Percentiles rank a stretch among this genome's conserved stretches.
These are phyloP conservation scores for Darevskia mixta DNA, from an alignment of 2,797 vertebrate genomes.

Conservation along the genomic window DNA sequence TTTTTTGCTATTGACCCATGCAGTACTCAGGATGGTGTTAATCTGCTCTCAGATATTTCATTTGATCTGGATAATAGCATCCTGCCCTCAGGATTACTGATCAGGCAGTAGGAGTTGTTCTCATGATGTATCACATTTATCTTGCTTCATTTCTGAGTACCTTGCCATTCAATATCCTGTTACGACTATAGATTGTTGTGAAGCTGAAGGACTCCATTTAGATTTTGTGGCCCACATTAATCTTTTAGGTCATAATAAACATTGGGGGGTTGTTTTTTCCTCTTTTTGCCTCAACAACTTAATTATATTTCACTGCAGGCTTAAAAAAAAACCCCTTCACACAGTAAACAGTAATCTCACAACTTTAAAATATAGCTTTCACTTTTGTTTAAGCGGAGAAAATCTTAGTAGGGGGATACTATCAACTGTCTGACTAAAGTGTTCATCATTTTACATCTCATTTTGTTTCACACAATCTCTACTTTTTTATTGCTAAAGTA, in stretches of 20 bases:
- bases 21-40: neutral
- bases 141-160: conserved; percentile 22
- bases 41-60: conserved; percentile 37
- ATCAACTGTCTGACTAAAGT: conserved; percentile 34
- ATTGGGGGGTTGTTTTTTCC: neutral
- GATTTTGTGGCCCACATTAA: conserved; percentile 34
- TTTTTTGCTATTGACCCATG: conserved; percentile 11
- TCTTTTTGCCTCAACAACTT: conserved; percentile 40
- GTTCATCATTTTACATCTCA: conserved; percentile 49
- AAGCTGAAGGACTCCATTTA: neutral
- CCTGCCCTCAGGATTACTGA: conserved; percentile 22
- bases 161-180: conserved; percentile 42
- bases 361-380: conserved; percentile 43
- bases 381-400: conserved; percentile 33
- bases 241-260: conserved; percentile 59
- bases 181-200: conserved; percentile 43
- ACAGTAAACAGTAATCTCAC: conserved; percentile 46
- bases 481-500: conserved; percentile 37
- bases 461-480: conserved; percentile 36
- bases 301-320: conserved; percentile 57
- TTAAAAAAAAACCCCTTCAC: neutral
- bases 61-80: conserved; percentile 6
- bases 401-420: conserved; percentile 7
- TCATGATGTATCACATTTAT: conserved; percentile 10
- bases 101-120: conserved; percentile 5